Evolutionary conservation across 2,888 invertebrate species (phyloP).

Genomic region (Plagodis pulveraria): DNA sequence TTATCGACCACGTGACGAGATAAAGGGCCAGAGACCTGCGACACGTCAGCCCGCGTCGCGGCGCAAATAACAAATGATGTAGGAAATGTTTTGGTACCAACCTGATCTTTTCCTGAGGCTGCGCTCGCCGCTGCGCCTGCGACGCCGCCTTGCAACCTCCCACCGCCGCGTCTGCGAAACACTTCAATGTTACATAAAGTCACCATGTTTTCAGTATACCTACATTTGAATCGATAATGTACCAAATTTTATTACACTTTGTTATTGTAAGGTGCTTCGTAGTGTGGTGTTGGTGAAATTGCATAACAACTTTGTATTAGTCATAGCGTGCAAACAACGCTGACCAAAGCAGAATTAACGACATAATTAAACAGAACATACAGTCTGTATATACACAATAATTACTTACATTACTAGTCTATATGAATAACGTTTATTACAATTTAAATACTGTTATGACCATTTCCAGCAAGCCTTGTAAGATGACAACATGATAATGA

Average conservation of each 20-base stretch:
- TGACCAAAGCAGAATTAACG: too few species aligned
- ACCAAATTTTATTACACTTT: background rate
- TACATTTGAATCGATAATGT: constrained; percentile 9
- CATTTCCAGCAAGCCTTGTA: too few species aligned
- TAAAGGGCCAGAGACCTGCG: constrained; percentile 32
- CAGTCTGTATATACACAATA: too few species aligned
- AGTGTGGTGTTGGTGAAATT: constrained; percentile 6
- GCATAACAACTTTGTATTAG: background rate
- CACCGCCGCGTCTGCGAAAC: constrained; percentile 72
- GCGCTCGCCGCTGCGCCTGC: constrained; percentile 64
- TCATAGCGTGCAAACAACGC: too few species aligned
- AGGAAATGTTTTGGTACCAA: constrained; percentile 61
- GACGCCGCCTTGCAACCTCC: constrained; percentile 73
- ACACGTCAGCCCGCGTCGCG: constrained; percentile 56
- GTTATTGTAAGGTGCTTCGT: background rate
- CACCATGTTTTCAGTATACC: constrained; percentile 48
- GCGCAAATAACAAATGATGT: constrained; percentile 65
- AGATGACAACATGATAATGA: too few species aligned
- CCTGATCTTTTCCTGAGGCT: constrained; percentile 80
- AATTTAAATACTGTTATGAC: too few species aligned
- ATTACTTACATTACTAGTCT: too few species aligned
- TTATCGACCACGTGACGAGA: constrained; percentile 31
- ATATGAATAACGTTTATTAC: too few species aligned
- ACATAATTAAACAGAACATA: too few species aligned
- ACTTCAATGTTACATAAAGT: constrained; percentile 65